Conservation (phyloP, 64 coral and sea anemone genomes). For the Montipora foliosa region DNA sequence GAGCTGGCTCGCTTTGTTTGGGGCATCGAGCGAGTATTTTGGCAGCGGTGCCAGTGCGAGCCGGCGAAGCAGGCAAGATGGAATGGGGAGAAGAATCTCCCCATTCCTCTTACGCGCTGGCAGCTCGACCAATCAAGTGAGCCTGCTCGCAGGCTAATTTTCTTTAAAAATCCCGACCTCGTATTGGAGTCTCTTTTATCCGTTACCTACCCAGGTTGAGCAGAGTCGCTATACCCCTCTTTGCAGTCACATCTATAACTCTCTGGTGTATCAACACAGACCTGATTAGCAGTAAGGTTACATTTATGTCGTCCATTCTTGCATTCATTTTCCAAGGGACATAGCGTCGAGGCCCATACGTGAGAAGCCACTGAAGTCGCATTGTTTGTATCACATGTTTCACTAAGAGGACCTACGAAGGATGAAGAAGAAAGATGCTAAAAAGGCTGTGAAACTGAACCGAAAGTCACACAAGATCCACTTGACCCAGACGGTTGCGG, state of each 20-base stretch:
- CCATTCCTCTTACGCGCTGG: too few species aligned
- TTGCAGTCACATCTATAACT: slow-evolving; percentile 79
- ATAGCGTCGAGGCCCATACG: slow-evolving; percentile 82
- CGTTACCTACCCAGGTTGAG: not conserved
- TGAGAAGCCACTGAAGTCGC: slow-evolving; percentile 31
- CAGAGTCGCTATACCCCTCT: slow-evolving; percentile 67
- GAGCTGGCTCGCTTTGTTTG: too few species aligned
- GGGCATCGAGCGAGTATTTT: too few species aligned
- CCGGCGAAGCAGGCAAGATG: too few species aligned
- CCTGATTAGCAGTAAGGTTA: slow-evolving; percentile 33
- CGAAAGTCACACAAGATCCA: too few species aligned
- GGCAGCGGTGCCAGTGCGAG: too few species aligned
- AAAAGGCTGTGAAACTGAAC: too few species aligned
- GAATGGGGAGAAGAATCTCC: too few species aligned
- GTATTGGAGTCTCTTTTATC: not conserved
- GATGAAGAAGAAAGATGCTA: not conserved
- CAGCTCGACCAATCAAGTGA: too few species aligned
- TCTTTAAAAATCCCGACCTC: too few species aligned
- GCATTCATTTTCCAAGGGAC: slow-evolving; percentile 92
- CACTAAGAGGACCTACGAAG: slow-evolving; percentile 68
- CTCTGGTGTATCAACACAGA: slow-evolving; percentile 70
- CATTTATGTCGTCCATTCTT: slow-evolving; percentile 79
- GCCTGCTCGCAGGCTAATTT: too few species aligned
- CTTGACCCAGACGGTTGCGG: too few species aligned
- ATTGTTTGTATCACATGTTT: slow-evolving; percentile 55